Conservation (phyloP, 2,797 vertebrate species). For the Podarcis lilfordi region DNA sequence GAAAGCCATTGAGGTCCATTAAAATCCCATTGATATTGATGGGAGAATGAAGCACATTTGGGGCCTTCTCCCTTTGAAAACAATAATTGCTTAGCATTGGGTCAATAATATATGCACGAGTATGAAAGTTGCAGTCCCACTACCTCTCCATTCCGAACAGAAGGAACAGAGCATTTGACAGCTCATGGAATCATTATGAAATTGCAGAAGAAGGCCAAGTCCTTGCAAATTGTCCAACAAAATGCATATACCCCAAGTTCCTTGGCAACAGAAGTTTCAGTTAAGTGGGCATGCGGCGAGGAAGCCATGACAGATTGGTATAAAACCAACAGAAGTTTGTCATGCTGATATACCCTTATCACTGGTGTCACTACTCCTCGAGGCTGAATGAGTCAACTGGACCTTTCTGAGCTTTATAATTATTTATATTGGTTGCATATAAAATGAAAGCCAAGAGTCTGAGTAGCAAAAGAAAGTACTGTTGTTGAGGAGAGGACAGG, state of each 20-base stretch:
- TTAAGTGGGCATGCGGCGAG: not conserved
- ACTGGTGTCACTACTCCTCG: not conserved
- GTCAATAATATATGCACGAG: no score
- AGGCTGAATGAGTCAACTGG: not conserved
- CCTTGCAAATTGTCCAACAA: not conserved
- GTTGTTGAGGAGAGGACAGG: not conserved
- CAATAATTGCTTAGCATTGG: no score
- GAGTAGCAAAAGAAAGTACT: not conserved
- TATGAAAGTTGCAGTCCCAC: no score
- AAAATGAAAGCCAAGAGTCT: not conserved
- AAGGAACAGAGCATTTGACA: not conserved
- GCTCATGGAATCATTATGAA: not conserved
- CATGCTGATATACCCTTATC: not conserved
- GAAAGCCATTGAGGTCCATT: not conserved
- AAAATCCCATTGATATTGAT: no score
- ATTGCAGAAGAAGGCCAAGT: not conserved
- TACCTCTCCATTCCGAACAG: no score
- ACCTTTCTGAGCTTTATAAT: not conserved
- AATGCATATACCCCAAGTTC: not conserved
- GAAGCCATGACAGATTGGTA: not conserved
- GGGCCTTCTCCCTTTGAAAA: no score
- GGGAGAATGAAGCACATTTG: no score
- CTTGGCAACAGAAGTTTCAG: not conserved
- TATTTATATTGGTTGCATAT: not conserved
- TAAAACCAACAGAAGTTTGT: not conserved